These are phyloP conservation scores for Nudaria mundana DNA, from an alignment of 2,888 invertebrate species.

Conservation along the genomic window DNA sequence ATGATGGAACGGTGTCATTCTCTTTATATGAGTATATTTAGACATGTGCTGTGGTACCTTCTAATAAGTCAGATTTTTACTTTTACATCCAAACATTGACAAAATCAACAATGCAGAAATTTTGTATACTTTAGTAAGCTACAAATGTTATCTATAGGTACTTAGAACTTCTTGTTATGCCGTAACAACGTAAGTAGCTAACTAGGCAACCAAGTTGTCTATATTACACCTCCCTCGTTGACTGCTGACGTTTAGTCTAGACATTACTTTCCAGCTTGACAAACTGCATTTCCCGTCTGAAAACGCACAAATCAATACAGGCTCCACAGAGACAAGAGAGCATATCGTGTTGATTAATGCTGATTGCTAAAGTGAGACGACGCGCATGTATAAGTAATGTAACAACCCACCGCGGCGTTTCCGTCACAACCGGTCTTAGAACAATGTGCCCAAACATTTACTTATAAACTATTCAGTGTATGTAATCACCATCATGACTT, in stretches of 20 bases:
- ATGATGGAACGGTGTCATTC: no score
- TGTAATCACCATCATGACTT: slow-evolving; percentile 48
- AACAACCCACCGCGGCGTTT: slow-evolving; percentile 68
- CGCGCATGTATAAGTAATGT: slow-evolving; percentile 78
- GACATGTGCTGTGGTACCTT: no score
- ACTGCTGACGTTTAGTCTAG: slow-evolving; percentile 12
- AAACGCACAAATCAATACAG: slow-evolving; percentile 70
- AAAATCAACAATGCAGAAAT: no score
- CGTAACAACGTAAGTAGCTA: slow-evolving; percentile 11
- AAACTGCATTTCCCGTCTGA: slow-evolving; percentile 34
- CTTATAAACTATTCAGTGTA: slow-evolving; percentile 57
- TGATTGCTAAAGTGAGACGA: slow-evolving; percentile 78
- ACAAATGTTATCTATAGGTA: no score
- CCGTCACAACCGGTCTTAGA: slow-evolving; percentile 74
- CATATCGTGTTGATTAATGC: slow-evolving; percentile 77
- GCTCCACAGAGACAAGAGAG: slow-evolving; percentile 62
- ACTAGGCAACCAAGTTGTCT: slow-evolving; percentile 19
- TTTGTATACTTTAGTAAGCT: no score
- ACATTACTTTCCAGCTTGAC: slow-evolving; percentile 23
- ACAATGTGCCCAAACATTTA: slow-evolving; percentile 74
- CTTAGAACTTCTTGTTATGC: slow-evolving; percentile 15
- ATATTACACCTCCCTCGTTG: slow-evolving; percentile 16
- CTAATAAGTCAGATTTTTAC: no score
- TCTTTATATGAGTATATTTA: no score
- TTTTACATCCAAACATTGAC: no score